Percentiles rank a stretch among this genome's conserved stretches.
Evolutionary conservation across 2,888 invertebrate genomes (phyloP).

Genomic region (Ethmia dodecea): DNA sequence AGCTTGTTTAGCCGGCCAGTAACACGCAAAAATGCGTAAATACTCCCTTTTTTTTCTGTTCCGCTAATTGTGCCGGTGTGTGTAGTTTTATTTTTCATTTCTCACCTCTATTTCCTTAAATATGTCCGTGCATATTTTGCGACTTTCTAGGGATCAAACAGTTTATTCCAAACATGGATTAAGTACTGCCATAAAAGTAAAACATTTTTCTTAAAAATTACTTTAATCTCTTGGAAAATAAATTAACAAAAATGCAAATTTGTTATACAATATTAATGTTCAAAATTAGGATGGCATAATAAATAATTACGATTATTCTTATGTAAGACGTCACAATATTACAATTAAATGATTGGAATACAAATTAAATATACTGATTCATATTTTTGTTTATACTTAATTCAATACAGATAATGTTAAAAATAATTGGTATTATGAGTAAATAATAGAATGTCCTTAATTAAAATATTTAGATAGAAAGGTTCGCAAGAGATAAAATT

Average conservation of each 20-base stretch:
- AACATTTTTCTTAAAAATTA: constrained; percentile 57
- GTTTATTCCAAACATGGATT: constrained; percentile 19
- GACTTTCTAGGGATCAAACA: too few relatives aligned
- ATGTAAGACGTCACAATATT: constrained; percentile 42
- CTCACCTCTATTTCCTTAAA: too few relatives aligned
- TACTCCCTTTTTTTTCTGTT: too few relatives aligned
- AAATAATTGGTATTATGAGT: constrained; percentile 40
- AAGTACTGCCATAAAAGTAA: constrained; percentile 19
- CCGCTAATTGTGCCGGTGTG: too few relatives aligned
- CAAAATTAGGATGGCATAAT: constrained; percentile 57
- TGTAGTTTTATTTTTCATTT: too few relatives aligned
- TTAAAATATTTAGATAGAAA: constrained; percentile 35
- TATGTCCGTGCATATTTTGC: constrained; percentile 28
- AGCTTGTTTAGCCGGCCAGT: too few relatives aligned
- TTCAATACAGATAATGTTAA: constrained; percentile 37
- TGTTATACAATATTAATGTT: constrained; percentile 46
- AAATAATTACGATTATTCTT: constrained; percentile 52
- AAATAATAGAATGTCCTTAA: constrained; percentile 44
- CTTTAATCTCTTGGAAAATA: constrained; percentile 74
- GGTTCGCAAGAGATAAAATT: constrained; percentile 4
- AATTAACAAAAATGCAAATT: constrained; percentile 67
- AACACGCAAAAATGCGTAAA: too few relatives aligned
- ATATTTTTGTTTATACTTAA: constrained; percentile 37
- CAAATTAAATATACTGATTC: constrained; percentile 47
- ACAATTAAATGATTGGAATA: constrained; percentile 42